These are phyloP conservation scores for Corythoichthys intestinalis DNA, from an alignment of 2,113 vertebrate species.

Conservation along the genomic window DNA sequence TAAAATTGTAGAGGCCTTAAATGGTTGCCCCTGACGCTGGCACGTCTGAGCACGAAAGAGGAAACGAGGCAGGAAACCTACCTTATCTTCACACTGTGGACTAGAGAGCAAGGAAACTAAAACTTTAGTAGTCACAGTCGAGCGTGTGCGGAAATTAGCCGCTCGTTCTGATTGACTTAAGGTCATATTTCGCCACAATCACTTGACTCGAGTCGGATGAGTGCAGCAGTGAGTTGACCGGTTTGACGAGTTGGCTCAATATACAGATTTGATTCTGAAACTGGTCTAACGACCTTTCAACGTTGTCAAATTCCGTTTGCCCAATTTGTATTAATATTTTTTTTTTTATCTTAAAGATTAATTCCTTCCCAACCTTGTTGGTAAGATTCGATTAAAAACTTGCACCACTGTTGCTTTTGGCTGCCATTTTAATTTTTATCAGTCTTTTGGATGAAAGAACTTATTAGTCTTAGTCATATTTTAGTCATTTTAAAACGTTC, in stretches of 20 bases:
- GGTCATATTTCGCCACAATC: constrained; percentile 4
- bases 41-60: constrained; percentile 29
- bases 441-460: too few relatives aligned
- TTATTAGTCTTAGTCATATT: too few relatives aligned
- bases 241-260: constrained; percentile 20
- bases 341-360: background rate
- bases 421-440: too few relatives aligned
- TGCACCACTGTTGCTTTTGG: too few relatives aligned
- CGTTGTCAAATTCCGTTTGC: background rate
- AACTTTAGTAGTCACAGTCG: constrained; percentile 18
- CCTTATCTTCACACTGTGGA: constrained; percentile 26
- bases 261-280: constrained; percentile 20
- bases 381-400: too few relatives aligned
- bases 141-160: constrained; percentile 22
- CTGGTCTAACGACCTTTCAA: background rate
- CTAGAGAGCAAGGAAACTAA: constrained; percentile 28
- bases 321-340: background rate
- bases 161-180: background rate
- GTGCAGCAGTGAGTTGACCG: constrained; percentile 10
- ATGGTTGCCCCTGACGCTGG: background rate
- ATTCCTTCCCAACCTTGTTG: too few relatives aligned
- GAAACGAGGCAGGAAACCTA: constrained; percentile 50
- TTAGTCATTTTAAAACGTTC: too few relatives aligned
- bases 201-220: background rate
- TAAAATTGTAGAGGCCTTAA: background rate